phyloP scores from a whole-genome alignment of 2,797 vertebrate species.

The Cottoperca gobio region DNA sequence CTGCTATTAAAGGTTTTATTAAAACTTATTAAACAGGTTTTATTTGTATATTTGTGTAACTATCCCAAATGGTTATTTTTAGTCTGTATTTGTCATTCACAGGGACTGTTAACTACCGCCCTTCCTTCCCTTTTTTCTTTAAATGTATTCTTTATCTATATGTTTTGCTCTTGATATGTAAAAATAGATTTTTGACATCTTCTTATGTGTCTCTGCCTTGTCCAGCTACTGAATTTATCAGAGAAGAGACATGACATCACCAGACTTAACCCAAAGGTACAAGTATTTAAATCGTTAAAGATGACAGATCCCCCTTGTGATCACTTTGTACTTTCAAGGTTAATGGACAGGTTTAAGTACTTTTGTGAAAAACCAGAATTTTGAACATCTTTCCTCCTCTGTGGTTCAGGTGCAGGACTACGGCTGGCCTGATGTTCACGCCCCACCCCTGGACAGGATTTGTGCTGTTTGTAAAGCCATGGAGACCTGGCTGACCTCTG shows the following conservation, averaged over 20 bases:
- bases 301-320: neutral
- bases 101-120: neutral
- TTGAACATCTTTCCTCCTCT: neutral
- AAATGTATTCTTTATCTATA: neutral
- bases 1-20: neutral
- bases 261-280: slow-evolving; percentile 92
- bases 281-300: slow-evolving; percentile 5
- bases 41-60: slow-evolving; percentile 3
- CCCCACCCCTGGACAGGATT: slow-evolving; percentile 91
- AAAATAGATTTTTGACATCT: slow-evolving; percentile 2
- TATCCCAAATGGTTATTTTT: neutral
- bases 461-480: slow-evolving; percentile 93
- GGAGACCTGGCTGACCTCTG: slow-evolving; percentile 91
- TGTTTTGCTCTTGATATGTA: neutral
- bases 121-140: neutral
- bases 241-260: slow-evolving; percentile 92
- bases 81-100: neutral
- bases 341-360: neutral
- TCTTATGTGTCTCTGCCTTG: slow-evolving; percentile 38
- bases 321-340: neutral
- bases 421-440: slow-evolving; percentile 93
- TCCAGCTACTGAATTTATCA: slow-evolving; percentile 93
- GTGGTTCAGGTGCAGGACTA: slow-evolving; percentile 90
- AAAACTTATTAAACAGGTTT: neutral
- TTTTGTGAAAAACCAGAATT: neutral